These are phyloP conservation scores for Rhineura floridana DNA, from an alignment of 2,113 vertebrate species.

Conservation along the genomic window DNA sequence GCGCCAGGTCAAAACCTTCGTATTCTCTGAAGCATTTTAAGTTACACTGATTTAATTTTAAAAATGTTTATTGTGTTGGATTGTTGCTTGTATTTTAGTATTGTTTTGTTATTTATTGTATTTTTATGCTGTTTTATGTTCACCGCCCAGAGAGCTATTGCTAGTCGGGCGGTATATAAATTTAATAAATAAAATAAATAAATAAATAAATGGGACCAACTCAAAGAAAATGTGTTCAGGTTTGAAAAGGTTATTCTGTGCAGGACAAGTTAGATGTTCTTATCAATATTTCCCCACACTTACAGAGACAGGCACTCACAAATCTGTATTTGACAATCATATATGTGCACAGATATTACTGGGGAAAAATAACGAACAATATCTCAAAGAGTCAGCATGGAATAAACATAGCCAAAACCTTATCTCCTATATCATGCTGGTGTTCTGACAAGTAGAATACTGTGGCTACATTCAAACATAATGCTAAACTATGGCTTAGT, in stretches of 20 bases:
- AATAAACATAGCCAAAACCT: constrained; percentile 2
- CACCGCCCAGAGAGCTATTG: too few species aligned
- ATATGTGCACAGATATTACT: neutral
- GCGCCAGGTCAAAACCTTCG: too few species aligned
- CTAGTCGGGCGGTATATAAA: too few species aligned
- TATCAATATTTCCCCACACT: neutral
- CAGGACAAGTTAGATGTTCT: neutral
- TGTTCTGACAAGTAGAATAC: constrained; percentile 6
- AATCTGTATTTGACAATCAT: neutral
- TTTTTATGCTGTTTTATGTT: too few species aligned
- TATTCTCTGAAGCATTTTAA: too few species aligned
- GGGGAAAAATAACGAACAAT: neutral
- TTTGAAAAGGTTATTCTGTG: neutral
- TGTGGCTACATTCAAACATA: constrained; percentile 1
- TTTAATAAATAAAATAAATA: too few species aligned
- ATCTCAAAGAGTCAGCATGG: constrained; percentile 11
- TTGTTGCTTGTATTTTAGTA: too few species aligned
- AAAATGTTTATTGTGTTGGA: too few species aligned
- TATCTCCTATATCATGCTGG: constrained; percentile 18
- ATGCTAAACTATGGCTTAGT: too few species aligned
- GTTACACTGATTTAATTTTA: too few species aligned
- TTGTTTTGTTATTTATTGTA: too few species aligned
- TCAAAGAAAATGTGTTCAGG: neutral
- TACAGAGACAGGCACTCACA: neutral
- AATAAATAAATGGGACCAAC: neutral